Evolutionary conservation across 2,888 invertebrate species (phyloP).

Genomic region (Tetropium fuscum): DNA sequence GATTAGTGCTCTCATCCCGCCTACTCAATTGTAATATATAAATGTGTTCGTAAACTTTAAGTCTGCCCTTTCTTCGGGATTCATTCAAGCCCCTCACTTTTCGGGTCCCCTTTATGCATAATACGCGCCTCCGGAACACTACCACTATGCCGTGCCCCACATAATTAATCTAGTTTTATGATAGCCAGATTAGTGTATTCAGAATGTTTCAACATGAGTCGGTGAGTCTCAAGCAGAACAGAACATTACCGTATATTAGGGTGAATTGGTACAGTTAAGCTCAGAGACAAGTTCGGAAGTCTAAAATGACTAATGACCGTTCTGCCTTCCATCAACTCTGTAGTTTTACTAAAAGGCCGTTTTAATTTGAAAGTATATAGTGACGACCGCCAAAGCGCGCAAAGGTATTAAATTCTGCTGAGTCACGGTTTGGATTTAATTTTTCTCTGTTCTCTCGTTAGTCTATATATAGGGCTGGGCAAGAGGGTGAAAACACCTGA

Average conservation of each 20-base stretch:
- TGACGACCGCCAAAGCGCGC: too few species aligned
- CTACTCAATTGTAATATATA: too few species aligned
- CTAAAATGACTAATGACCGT: constrained; percentile 32
- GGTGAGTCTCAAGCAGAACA: constrained; percentile 1
- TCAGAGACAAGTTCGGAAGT: constrained; percentile 31
- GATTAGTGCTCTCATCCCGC: too few species aligned
- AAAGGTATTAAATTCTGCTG: too few species aligned
- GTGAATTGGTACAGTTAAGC: constrained; percentile 17
- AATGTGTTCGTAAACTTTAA: too few species aligned
- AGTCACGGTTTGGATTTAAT: too few species aligned
- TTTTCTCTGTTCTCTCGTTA: too few species aligned
- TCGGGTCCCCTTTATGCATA: background rate
- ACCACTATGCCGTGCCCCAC: background rate
- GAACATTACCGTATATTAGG: constrained; percentile 26
- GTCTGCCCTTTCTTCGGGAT: background rate
- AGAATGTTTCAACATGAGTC: constrained; percentile 8
- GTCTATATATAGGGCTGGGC: too few species aligned
- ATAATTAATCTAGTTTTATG: constrained; percentile 12
- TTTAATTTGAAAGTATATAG: too few species aligned
- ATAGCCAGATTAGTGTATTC: constrained; percentile 11
- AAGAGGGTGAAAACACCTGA: too few species aligned
- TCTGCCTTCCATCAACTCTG: constrained; percentile 16
- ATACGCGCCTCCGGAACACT: background rate
- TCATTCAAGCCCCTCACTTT: background rate
- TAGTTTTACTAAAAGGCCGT: constrained; percentile 11